Conservation (phyloP, 2,888 invertebrate genomes). For the Zonitis immaculata region DNA sequence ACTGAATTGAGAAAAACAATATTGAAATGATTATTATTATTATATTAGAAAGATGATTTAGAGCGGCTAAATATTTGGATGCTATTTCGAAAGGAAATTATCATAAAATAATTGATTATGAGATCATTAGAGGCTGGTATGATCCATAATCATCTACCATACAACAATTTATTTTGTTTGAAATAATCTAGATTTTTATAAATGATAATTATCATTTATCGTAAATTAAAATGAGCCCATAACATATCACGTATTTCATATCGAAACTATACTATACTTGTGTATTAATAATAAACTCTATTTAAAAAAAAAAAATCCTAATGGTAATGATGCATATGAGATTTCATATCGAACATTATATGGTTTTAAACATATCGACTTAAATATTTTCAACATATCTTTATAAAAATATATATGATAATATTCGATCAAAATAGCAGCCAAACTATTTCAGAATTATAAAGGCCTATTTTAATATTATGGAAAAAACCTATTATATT, state of each 20-base stretch:
- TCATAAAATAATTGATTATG: conserved; percentile 14
- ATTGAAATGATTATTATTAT: too few species aligned
- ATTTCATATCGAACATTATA: conserved; percentile 19
- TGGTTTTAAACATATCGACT: conserved; percentile 20
- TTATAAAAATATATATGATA: too few species aligned
- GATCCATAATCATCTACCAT: conserved; percentile 26
- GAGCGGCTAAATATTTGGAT: conserved; percentile 20
- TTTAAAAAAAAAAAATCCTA: too few species aligned
- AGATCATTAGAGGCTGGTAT: conserved; percentile 30
- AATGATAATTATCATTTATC: too few species aligned
- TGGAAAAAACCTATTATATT: too few species aligned
- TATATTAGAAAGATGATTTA: conserved; percentile 1
- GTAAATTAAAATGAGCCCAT: conserved; percentile 16
- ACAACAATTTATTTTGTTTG: too few species aligned
- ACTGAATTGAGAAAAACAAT: conserved; percentile 29
- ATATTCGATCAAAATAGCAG: conserved; percentile 23
- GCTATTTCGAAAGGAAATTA: conserved; percentile 25
- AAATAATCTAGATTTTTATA: too few species aligned
- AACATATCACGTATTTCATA: conserved; percentile 1
- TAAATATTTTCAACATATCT: background rate
- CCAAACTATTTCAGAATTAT: conserved; percentile 19
- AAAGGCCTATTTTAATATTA: conserved; percentile 13
- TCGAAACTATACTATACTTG: too few species aligned
- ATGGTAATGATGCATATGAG: conserved; percentile 20
- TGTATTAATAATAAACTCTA: too few species aligned